A percentile compares a stretch with the other conserved stretches of the same genome.
Evolutionary conservation across 2,888 invertebrate genomes (phyloP).

Genomic region (Pecten maximus): DNA sequence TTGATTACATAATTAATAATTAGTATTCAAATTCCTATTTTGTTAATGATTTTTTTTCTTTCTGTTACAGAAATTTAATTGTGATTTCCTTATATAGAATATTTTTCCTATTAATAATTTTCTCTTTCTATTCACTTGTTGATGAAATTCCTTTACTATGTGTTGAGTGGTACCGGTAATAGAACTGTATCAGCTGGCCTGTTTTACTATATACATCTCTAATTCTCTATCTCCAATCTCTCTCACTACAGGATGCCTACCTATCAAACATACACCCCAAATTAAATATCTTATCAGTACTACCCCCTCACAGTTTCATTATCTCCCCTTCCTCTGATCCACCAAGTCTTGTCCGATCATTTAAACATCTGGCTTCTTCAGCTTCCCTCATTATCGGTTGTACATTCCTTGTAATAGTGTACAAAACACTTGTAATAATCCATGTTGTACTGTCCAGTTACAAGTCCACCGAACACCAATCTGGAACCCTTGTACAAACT

Average conservation of each 20-base stretch:
- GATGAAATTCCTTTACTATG: no score
- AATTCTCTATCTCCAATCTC: not conserved
- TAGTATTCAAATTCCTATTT: no score
- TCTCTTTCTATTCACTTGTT: no score
- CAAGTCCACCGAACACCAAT: not conserved
- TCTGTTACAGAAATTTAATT: no score
- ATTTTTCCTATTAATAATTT: no score
- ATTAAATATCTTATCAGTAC: not conserved
- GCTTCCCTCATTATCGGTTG: not conserved
- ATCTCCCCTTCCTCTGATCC: slow-evolving; percentile 4
- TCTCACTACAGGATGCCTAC: not conserved
- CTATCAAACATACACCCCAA: not conserved
- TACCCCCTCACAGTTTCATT: slow-evolving; percentile 5
- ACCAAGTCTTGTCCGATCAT: not conserved
- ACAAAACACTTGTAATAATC: not conserved
- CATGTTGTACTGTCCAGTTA: not conserved
- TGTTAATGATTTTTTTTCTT: no score
- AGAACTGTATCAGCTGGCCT: not conserved
- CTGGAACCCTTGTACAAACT: not conserved
- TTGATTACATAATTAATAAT: no score
- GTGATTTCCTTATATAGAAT: no score
- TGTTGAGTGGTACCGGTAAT: no score
- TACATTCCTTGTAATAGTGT: not conserved
- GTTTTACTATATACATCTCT: not conserved
- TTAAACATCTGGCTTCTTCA: not conserved